phyloP scores from a whole-genome alignment of 1,140 invertebrate species.

The Polypedilum vanderplanki region DNA sequence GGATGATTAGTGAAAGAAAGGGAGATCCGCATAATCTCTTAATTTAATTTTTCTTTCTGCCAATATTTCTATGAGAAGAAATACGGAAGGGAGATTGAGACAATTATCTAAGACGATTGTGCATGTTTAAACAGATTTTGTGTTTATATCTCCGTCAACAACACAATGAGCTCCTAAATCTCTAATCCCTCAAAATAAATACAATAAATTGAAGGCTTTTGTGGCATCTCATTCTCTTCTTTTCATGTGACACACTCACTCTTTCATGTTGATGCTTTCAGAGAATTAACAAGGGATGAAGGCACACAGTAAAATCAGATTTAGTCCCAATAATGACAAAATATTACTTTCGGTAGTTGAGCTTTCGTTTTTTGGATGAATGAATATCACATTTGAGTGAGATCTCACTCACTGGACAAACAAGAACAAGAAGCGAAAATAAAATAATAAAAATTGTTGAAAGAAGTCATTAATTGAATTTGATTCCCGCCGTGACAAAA shows the following conservation, averaged over 20 bases:
- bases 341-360: slow-evolving; percentile 19
- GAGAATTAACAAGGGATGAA: not conserved
- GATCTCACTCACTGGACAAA: not conserved
- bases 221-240: not conserved
- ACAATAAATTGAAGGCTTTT: not conserved
- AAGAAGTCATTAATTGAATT: slow-evolving; percentile 24
- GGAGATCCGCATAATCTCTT: slow-evolving; percentile 24
- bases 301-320: slow-evolving; percentile 10
- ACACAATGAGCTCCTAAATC: not conserved
- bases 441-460: slow-evolving; percentile 12
- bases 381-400: not conserved
- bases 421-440: not conserved
- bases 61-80: not conserved
- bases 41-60: slow-evolving; percentile 20
- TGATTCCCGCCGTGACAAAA: slow-evolving; percentile 25
- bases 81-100: slow-evolving; percentile 7
- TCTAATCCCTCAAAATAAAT: slow-evolving; percentile 19
- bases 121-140: slow-evolving; percentile 27
- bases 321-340: not conserved
- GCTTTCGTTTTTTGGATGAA: slow-evolving; percentile 12
- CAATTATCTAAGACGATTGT: slow-evolving; percentile 26
- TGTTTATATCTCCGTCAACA: not conserved
- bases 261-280: not conserved
- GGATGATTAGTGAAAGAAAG: not conserved
- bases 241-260: slow-evolving; percentile 9